Evolutionary conservation across 2,797 vertebrate species (phyloP).

Genomic region (Gymnoscopelus microlampas): DNA sequence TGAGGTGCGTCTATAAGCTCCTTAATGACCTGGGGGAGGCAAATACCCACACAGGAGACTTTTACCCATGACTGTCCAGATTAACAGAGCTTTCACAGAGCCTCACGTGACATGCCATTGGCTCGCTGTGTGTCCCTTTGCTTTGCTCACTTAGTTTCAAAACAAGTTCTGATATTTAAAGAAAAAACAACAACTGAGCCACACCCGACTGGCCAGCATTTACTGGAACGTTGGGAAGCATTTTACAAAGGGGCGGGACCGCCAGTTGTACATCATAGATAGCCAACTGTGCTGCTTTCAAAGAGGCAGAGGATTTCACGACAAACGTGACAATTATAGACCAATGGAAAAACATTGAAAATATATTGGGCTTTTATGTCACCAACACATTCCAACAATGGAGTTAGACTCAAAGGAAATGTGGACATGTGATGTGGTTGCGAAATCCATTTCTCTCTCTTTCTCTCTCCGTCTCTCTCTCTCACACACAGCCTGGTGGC

Average conservation of each 20-base stretch:
- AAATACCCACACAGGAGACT: conserved; percentile 22
- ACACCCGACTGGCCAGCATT: not conserved
- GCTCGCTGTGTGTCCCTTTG: conserved; percentile 3
- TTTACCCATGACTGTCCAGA: conserved; percentile 35
- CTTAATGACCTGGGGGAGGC: conserved; percentile 46
- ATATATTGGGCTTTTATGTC: not conserved
- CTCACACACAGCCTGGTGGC: too few species aligned
- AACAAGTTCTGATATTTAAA: not conserved
- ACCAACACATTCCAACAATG: not conserved
- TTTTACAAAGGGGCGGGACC: not conserved
- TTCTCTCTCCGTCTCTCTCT: not conserved
- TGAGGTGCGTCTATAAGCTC: conserved; percentile 48
- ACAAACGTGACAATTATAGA: not conserved
- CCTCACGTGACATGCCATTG: too few species aligned
- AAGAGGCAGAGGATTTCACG: not conserved
- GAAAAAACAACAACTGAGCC: not conserved
- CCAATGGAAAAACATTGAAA: not conserved
- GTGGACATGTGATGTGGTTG: not conserved
- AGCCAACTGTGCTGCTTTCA: not conserved
- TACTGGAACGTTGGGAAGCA: not conserved
- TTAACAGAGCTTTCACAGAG: conserved; percentile 39
- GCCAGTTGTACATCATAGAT: not conserved
- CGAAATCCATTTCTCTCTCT: too few species aligned
- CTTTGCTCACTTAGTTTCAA: conserved; percentile 31
- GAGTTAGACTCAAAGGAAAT: not conserved